Conservation (phyloP, 1,140 invertebrate species). For the Periplaneta americana region DNA sequence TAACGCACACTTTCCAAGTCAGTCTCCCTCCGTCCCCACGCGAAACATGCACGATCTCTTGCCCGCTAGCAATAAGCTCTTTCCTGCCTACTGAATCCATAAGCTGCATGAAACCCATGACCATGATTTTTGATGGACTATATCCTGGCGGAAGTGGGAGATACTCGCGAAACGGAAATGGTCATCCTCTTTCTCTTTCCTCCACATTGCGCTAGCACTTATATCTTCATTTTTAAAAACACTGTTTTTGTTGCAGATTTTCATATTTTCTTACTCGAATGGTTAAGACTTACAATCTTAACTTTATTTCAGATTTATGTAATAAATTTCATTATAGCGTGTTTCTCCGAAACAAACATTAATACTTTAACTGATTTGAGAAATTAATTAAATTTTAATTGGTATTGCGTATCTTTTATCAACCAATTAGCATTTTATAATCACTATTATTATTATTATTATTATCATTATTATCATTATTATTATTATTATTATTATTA, state of each 20-base stretch:
- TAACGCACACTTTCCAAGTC: neutral
- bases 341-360: too few species aligned
- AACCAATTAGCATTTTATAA: too few species aligned
- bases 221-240: neutral
- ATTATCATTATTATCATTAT: too few species aligned
- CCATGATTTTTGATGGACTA: neutral
- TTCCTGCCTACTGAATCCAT: neutral
- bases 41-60: neutral
- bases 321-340: too few species aligned
- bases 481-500: too few species aligned
- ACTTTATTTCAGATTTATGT: too few species aligned
- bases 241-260: neutral
- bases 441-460: too few species aligned
- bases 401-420: too few species aligned
- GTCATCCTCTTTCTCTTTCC: neutral
- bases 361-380: too few species aligned
- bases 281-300: too few species aligned
- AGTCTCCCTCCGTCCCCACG: neutral
- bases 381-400: too few species aligned
- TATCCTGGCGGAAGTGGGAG: neutral
- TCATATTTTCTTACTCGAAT: neutral
- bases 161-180: neutral
- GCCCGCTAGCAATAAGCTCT: neutral
- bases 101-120: neutral
- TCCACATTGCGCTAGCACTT: neutral